phyloP scores from a whole-genome alignment of 2,113 vertebrate species.

The Gambusia holbrooki region DNA sequence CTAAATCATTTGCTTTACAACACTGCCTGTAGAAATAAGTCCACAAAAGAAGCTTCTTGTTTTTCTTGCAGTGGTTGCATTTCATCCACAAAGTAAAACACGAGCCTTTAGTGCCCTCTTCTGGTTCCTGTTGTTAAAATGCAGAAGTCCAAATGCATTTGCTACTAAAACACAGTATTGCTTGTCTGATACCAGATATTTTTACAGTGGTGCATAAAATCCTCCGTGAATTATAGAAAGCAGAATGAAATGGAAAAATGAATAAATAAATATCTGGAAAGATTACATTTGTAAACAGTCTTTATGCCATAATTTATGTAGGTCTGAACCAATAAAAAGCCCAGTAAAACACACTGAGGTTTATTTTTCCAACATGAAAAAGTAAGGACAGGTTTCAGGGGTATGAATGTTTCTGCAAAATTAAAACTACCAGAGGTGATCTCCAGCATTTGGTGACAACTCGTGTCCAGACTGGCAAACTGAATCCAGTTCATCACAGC shows the following conservation, averaged over 20 bases:
- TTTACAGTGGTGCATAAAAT: no score
- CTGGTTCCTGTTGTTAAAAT: neutral
- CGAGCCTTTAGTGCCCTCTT: constrained; percentile 27
- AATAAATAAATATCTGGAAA: no score
- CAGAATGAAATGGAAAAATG: no score
- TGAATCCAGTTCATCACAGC: neutral
- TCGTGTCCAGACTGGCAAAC: neutral
- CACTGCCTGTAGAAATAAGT: neutral
- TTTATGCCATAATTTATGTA: neutral
- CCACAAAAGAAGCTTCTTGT: neutral
- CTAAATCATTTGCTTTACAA: neutral
- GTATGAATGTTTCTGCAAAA: neutral
- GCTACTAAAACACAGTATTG: no score
- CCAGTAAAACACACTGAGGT: neutral
- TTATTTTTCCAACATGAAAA: neutral
- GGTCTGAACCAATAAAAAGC: neutral
- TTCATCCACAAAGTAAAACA: neutral
- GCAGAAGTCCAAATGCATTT: no score
- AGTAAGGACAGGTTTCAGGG: neutral
- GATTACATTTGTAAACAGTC: no score
- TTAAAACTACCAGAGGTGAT: no score
- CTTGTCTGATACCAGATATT: no score
- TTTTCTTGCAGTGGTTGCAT: neutral
- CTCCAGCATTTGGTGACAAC: neutral
- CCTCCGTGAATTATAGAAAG: no score